Conservation (phyloP, 2,888 invertebrate species). For the Cataglyphis cursor region DNA sequence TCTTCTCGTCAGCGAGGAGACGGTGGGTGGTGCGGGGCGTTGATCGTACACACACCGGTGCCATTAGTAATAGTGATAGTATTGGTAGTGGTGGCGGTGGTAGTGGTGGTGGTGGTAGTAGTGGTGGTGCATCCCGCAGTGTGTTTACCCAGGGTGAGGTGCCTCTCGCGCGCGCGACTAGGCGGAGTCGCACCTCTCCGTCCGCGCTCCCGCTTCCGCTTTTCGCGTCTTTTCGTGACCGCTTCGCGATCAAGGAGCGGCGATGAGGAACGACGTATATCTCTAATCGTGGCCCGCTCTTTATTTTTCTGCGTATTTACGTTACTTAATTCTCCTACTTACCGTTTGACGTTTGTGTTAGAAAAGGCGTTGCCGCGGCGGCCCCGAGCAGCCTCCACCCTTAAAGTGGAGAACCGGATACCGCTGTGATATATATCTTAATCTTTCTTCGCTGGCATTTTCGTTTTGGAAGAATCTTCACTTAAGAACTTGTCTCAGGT, state of each 20-base stretch:
- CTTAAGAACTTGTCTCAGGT: slow-evolving; percentile 39
- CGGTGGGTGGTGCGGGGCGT: slow-evolving; percentile 64
- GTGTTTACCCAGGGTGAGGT: slow-evolving; percentile 72
- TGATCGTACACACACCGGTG: slow-evolving; percentile 62
- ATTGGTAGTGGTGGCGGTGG: slow-evolving; percentile 2
- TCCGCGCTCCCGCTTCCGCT: slow-evolving; percentile 44
- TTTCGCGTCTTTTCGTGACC: slow-evolving; percentile 55
- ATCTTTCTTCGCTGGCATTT: neutral
- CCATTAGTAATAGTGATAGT: slow-evolving; percentile 20
- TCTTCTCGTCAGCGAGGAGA: slow-evolving; percentile 47
- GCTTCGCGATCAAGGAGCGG: slow-evolving; percentile 37
- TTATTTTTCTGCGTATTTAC: neutral
- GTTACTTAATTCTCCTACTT: slow-evolving; percentile 26
- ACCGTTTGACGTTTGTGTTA: slow-evolving; percentile 47
- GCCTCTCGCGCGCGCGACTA: slow-evolving; percentile 62
- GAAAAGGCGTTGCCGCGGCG: slow-evolving; percentile 51
- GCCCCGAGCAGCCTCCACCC: slow-evolving; percentile 43
- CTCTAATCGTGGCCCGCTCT: slow-evolving; percentile 39
- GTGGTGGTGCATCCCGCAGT: slow-evolving; percentile 75
- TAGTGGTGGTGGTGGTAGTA: slow-evolving; percentile 34
- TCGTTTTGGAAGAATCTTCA: slow-evolving; percentile 7
- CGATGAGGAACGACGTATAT: slow-evolving; percentile 42
- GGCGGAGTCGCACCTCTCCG: slow-evolving; percentile 64
- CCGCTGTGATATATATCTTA: slow-evolving; percentile 12
- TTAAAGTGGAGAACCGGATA: slow-evolving; percentile 28